Evolutionary conservation across 2,888 invertebrate species (phyloP).

Genomic region (Melitaea athalia): DNA sequence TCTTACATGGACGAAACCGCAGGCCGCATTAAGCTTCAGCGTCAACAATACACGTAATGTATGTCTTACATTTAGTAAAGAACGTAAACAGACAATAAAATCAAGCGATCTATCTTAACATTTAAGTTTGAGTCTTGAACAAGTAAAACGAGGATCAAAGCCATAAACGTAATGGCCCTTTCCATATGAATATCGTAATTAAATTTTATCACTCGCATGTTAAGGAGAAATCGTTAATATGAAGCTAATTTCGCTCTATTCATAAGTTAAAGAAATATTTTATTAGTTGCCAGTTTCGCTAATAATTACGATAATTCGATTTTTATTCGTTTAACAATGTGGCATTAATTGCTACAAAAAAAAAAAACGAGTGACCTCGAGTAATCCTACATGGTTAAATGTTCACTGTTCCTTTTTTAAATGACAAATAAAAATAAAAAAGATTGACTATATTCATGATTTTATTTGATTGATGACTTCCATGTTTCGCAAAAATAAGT

Average conservation of each 20-base stretch:
- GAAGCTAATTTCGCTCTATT: conserved; percentile 55
- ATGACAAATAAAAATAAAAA: too few relatives aligned
- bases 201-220: conserved; percentile 63
- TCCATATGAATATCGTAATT: conserved; percentile 57
- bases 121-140: conserved; percentile 48
- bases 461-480: too few relatives aligned
- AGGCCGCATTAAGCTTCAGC: background rate
- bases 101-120: conserved; percentile 33
- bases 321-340: background rate
- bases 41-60: conserved; percentile 6
- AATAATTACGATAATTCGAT: background rate
- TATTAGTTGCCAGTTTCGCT: conserved; percentile 28
- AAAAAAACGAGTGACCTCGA: background rate
- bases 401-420: too few relatives aligned
- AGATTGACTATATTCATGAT: too few relatives aligned
- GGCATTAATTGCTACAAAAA: too few relatives aligned
- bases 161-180: conserved; percentile 55
- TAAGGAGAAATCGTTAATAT: conserved; percentile 53
- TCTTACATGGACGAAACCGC: background rate
- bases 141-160: conserved; percentile 60
- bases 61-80: conserved; percentile 10
- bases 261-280: conserved; percentile 41
- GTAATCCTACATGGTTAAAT: too few relatives aligned
- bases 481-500: too few relatives aligned
- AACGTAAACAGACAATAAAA: conserved; percentile 23